Evolutionary conservation across 2,797 vertebrate genomes (phyloP), one percentile per base, ranked within the genome.

Genomic region (Karalla daura): DNA sequence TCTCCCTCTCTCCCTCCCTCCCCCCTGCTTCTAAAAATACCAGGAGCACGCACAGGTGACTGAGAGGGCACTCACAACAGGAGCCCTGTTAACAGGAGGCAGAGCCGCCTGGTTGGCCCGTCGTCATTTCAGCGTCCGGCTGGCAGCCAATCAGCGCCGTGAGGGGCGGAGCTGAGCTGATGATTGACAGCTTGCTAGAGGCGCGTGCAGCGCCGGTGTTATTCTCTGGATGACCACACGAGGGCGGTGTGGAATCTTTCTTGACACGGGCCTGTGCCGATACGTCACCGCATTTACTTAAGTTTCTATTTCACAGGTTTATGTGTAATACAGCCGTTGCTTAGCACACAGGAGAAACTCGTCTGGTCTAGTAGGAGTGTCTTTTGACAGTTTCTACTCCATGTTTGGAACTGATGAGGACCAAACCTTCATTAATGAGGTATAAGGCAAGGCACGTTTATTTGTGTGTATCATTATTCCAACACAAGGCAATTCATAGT

Each of bases 61-160:
- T 18, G 58, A 82, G 60, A 70, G 71, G 65, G 35, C 59, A 70
- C 63, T 46, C 65, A 79, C 62, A 78, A 76, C 30, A 47, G 76
- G 56, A 86, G 85, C 80, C 89, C 73, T 89, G 84, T 88, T 84
- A 90, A 92, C 88, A 93, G 73, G 76, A 85, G 86, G 77, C 83
- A 87, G 86, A 86, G 77, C 15, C 54, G 46, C 61, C 6, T 36
- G 70, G 92, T 92, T 91, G 91, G 91, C 74, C 74, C n/a, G n/a
- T 66, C 66, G 67, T 40, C 37, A 11, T 64, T 37, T 45, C 63
- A 46, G 53, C 63, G 36, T 63, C 49, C 47, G 3, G 58, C 28
- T 59, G 18, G 1, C 32, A 14, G 70, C 89, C 89, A 92, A 92
- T 91, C 86, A 73, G 46, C 0, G 63, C 18, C 17, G 2, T 0